A percentile compares a stretch with the other conserved stretches of the same genome.
Conservation (phyloP, 2,888 invertebrate genomes). For the Drosophila barbarae region DNA sequence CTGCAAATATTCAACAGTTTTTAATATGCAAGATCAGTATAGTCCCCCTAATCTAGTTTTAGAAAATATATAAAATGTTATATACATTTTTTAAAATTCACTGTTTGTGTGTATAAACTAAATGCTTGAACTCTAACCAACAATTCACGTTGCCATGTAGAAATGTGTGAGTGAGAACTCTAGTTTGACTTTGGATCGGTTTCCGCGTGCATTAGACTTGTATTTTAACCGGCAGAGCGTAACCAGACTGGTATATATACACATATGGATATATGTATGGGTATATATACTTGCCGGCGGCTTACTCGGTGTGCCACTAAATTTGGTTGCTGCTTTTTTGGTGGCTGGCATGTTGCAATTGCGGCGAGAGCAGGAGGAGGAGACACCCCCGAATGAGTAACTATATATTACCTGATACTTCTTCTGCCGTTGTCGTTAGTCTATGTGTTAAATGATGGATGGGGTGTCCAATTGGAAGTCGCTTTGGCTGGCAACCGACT, state of each 20-base stretch:
- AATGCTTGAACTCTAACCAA: constrained; percentile 41
- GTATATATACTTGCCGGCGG: constrained; percentile 42
- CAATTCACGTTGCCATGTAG: constrained; percentile 27
- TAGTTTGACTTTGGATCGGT: constrained; percentile 33
- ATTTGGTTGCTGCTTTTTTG: constrained; percentile 41
- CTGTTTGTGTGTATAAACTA: constrained; percentile 2
- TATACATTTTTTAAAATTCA: background rate
- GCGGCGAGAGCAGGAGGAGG: constrained; percentile 12
- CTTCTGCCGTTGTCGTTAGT: constrained; percentile 30
- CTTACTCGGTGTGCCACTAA: constrained; percentile 58
- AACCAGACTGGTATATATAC: constrained; percentile 56
- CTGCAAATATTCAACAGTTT: background rate
- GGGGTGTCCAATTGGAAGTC: constrained; percentile 43
- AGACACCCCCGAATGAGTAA: constrained; percentile 39
- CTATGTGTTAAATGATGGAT: constrained; percentile 46
- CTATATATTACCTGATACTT: constrained; percentile 26
- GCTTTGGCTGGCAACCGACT: constrained; percentile 35
- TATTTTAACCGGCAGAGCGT: constrained; percentile 67
- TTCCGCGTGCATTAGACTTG: constrained; percentile 49
- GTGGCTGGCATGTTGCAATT: constrained; percentile 56
- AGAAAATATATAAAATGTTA: constrained; percentile 1
- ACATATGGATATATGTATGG: background rate
- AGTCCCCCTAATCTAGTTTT: background rate
- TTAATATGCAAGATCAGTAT: background rate
- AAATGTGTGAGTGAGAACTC: constrained; percentile 1